Percentiles rank a stretch among this genome's conserved stretches.
phyloP scores from a whole-genome alignment of 2,113 vertebrate species.

The Oxyura jamaicensis region DNA sequence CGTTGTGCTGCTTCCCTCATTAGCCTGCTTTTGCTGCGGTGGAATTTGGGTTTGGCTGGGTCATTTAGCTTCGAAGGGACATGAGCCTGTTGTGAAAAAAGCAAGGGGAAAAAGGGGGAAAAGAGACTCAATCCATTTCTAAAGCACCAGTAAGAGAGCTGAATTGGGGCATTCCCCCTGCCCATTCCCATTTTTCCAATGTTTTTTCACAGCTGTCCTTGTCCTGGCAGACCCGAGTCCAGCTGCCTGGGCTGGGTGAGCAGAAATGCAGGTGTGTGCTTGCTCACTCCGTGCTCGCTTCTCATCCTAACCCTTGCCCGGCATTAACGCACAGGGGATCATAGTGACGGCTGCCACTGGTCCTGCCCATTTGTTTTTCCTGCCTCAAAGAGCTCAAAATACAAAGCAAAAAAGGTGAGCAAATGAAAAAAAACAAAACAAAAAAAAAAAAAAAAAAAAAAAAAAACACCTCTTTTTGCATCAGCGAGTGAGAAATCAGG shows the following conservation, averaged over 20 bases:
- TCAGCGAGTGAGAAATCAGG: neutral
- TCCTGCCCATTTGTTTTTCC: neutral
- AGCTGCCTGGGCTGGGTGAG: neutral
- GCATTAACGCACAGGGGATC: fast-evolving
- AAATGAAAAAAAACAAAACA: neutral
- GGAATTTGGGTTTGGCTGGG: neutral
- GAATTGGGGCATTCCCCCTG: neutral
- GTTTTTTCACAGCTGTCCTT: fast-evolving
- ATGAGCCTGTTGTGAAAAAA: neutral
- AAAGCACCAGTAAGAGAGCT: fast-evolving
- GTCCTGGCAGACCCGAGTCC: neutral
- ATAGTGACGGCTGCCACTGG: fast-evolving
- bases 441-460: too few relatives aligned
- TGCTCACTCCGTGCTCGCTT: too few relatives aligned
- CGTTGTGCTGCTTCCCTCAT: neutral
- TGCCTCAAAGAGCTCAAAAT: neutral
- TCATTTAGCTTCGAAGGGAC: neutral
- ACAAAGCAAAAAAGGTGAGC: too few relatives aligned
- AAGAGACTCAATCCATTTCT: neutral
- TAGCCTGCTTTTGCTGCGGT: neutral
- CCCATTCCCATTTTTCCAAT: neutral
- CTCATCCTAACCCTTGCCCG: neutral
- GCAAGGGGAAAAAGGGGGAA: too few relatives aligned
- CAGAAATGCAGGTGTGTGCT: too few relatives aligned
- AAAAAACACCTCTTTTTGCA: neutral